Evolutionary conservation across 2,797 vertebrate genomes (phyloP).

Genomic region (Chaunax sp.): DNA sequence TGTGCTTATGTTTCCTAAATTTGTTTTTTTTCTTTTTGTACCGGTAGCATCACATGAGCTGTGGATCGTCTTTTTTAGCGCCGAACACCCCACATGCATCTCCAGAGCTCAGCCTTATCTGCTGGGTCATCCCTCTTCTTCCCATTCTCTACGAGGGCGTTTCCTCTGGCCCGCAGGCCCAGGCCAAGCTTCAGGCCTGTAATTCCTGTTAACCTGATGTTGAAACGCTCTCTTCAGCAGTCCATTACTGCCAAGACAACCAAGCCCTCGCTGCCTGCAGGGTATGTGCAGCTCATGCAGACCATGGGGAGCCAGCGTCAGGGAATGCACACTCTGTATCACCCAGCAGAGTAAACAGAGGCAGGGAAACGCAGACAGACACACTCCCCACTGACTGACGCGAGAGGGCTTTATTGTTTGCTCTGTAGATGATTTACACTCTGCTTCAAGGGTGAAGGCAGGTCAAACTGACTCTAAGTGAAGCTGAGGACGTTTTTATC

Average conservation of each 20-base stretch:
- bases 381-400: conserved; percentile 68
- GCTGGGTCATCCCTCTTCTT: conserved; percentile 70
- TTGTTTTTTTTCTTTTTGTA: conserved; percentile 35
- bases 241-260: conserved; percentile 81
- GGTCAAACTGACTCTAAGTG: conserved; percentile 74
- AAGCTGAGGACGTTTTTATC: conserved; percentile 68
- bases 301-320: conserved; percentile 71
- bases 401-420: conserved; percentile 72
- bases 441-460: conserved; percentile 71
- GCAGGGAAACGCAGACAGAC: conserved; percentile 59
- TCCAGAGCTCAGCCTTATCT: conserved; percentile 62
- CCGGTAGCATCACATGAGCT: conserved; percentile 29
- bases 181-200: conserved; percentile 66
- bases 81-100: conserved; percentile 48
- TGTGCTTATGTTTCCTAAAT: conserved; percentile 39
- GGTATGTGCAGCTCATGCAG: conserved; percentile 73
- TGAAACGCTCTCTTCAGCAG: conserved; percentile 82
- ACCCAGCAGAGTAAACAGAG: conserved; percentile 77
- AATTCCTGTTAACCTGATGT: conserved; percentile 83
- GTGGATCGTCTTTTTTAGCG: conserved; percentile 14
- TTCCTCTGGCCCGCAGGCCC: conserved; percentile 73
- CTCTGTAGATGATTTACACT: conserved; percentile 79
- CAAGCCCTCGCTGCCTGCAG: conserved; percentile 70
- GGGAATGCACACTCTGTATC: conserved; percentile 74
- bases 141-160: conserved; percentile 72